These are phyloP conservation scores for Centropus unirufus DNA, from an alignment of 2,113 vertebrate genomes.

Conservation along the genomic window DNA sequence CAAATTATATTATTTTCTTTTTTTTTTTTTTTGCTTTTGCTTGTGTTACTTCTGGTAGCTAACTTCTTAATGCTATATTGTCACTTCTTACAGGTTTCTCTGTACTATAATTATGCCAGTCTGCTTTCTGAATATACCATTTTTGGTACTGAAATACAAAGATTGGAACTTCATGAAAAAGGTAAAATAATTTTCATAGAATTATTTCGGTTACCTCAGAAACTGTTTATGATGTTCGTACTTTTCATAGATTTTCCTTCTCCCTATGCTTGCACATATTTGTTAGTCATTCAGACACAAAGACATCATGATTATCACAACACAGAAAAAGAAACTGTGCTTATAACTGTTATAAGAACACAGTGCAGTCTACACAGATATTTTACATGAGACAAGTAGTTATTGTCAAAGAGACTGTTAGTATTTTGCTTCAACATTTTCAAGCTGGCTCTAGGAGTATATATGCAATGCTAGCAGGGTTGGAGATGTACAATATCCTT, in stretches of 20 bases:
- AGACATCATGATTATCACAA: not conserved
- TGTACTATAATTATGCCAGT: not conserved
- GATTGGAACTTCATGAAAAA: not conserved
- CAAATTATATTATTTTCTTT: not conserved
- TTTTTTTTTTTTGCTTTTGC: not conserved
- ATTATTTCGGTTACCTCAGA: not conserved
- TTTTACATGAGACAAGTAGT: slow-evolving; percentile 35
- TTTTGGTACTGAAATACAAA: not conserved
- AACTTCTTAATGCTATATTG: not conserved
- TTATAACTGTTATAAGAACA: not conserved
- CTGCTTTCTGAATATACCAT: not conserved
- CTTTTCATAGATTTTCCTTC: slow-evolving; percentile 4
- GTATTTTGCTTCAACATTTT: not conserved
- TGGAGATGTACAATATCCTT: not conserved
- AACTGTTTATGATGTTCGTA: not conserved
- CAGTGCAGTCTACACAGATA: not conserved
- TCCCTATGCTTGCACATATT: not conserved
- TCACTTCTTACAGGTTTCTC: not conserved
- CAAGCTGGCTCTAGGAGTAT: slow-evolving; percentile 6
- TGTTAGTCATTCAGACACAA: not conserved
- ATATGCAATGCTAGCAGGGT: not conserved
- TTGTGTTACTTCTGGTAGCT: not conserved
- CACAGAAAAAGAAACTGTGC: not conserved
- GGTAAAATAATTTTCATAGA: slow-evolving; percentile 11
- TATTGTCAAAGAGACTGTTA: slow-evolving; percentile 14